A percentile compares a stretch with the other conserved stretches of the same genome.
phyloP scores from a whole-genome alignment of 1,140 invertebrate genomes.

The Acromyrmex heyeri region DNA sequence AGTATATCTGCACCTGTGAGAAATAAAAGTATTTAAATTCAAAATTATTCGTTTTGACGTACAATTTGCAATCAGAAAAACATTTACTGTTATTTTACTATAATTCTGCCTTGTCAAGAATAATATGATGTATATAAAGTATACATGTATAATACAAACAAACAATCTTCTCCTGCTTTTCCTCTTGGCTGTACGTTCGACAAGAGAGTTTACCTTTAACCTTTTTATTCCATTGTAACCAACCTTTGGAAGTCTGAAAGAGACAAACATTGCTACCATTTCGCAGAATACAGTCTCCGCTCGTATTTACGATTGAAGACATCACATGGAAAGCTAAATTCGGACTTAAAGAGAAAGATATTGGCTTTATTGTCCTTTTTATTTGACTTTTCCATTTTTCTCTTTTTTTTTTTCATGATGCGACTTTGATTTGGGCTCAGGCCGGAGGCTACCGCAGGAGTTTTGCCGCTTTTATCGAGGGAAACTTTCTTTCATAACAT shows the following conservation, averaged over 20 bases:
- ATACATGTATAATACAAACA: not conserved
- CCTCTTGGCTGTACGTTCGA: not conserved
- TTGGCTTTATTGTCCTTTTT: conserved; percentile 3
- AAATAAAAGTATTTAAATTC: not conserved
- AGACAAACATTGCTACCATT: not conserved
- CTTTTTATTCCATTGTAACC: conserved; percentile 17
- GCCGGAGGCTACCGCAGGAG: not conserved
- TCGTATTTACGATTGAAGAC: not conserved
- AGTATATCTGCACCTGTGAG: not conserved
- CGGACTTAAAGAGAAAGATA: conserved; percentile 37
- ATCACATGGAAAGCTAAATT: conserved; percentile 12
- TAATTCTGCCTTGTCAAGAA: not conserved
- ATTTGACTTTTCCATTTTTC: not conserved
- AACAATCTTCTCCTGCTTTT: not conserved
- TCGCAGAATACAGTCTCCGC: not conserved
- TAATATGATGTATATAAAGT: not conserved
- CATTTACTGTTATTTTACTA: not conserved
- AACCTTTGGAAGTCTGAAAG: not conserved
- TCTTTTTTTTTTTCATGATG: conserved; percentile 1
- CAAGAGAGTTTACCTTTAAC: not conserved
- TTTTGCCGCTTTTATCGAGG: conserved; percentile 24
- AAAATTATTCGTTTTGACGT: not conserved
- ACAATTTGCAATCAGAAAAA: not conserved
- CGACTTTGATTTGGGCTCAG: conserved; percentile 15
- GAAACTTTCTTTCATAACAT: not conserved